phyloP scores from a whole-genome alignment of 2,888 invertebrate genomes.

The Macrosiphum euphorbiae region DNA sequence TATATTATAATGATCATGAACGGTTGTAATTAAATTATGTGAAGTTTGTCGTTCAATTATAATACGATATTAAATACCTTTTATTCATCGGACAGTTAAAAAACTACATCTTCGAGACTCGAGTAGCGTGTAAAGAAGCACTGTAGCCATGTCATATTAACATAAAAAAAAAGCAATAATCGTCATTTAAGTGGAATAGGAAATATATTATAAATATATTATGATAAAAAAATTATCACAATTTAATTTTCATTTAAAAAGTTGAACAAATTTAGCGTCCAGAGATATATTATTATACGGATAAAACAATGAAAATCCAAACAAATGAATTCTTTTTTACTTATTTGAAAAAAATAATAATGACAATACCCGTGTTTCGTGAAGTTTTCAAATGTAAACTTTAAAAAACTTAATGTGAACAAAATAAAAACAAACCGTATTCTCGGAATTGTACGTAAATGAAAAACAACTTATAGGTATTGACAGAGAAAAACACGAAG shows the following conservation, averaged over 20 bases:
- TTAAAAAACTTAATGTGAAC: not conserved
- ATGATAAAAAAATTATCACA: not conserved
- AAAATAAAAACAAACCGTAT: slow-evolving; percentile 22
- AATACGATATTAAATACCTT: not conserved
- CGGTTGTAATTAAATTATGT: not conserved
- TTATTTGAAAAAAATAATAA: not conserved
- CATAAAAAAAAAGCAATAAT: not conserved
- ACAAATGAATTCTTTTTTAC: not conserved
- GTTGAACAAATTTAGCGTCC: not conserved
- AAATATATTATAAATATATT: not conserved
- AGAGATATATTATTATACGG: not conserved
- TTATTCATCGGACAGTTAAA: not conserved
- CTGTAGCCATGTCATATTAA: not conserved
- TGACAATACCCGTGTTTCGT: not conserved
- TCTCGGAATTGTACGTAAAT: not conserved
- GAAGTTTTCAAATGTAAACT: slow-evolving; percentile 7
- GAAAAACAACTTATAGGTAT: not conserved
- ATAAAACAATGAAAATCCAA: not conserved
- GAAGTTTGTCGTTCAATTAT: not conserved
- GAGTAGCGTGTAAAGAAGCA: not conserved
- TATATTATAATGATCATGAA: not conserved
- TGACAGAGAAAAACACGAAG: not conserved
- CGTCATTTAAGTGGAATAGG: not conserved
- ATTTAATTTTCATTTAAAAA: not conserved
- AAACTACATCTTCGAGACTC: not conserved